A percentile compares a stretch with the other conserved stretches of the same genome.
Conservation (phyloP, 2,888 invertebrate genomes). For the Heteromyza rotundicornis region DNA sequence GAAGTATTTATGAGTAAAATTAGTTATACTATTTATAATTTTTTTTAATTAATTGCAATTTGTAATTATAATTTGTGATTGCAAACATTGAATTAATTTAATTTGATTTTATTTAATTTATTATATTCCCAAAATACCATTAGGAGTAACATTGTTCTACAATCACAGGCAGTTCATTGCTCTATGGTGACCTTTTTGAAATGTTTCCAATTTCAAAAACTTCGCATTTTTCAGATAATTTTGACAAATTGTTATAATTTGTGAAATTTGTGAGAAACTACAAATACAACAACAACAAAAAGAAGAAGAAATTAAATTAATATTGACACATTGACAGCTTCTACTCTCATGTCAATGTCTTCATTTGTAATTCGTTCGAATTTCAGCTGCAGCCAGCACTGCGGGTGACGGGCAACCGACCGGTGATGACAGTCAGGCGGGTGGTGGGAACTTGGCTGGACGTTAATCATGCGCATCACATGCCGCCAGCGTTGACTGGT, state of each 20-base stretch:
- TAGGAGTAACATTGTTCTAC: no score
- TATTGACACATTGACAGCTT: slow-evolving; percentile 53
- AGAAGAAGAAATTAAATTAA: slow-evolving; percentile 40
- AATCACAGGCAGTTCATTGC: background rate
- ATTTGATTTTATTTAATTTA: no score
- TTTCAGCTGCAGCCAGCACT: slow-evolving; percentile 44
- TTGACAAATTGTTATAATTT: background rate
- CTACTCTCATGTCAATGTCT: slow-evolving; percentile 29
- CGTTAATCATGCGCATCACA: slow-evolving; percentile 48
- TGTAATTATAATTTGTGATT: no score
- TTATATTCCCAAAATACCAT: no score
- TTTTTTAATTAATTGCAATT: no score
- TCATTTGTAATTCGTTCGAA: slow-evolving; percentile 12
- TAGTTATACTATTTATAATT: no score
- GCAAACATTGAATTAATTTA: no score
- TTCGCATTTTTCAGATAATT: background rate
- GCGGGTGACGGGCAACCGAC: background rate
- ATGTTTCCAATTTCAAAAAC: background rate
- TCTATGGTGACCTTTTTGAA: background rate
- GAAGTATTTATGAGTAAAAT: slow-evolving; percentile 8
- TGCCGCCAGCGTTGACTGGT: slow-evolving; percentile 41
- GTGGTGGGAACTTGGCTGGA: background rate
- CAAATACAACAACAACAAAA: background rate
- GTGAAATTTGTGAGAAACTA: background rate
- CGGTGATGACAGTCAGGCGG: slow-evolving; percentile 7